Evolutionary conservation across 1,140 invertebrate genomes (phyloP).

Genomic region (Brevipalpus yothersi): DNA sequence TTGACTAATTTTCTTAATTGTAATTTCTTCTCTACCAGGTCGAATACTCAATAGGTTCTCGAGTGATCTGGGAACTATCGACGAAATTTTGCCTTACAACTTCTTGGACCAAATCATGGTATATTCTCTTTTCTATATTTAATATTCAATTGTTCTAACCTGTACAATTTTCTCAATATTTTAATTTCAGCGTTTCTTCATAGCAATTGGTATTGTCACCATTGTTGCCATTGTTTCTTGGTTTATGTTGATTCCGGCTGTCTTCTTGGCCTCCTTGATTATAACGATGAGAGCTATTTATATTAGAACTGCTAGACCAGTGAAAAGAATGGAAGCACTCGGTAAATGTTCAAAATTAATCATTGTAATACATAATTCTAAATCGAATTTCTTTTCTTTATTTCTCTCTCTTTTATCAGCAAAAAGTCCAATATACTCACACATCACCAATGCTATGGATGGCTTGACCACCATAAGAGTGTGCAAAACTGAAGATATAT

Average conservation of each 20-base stretch:
- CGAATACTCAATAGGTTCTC: conserved; percentile 13
- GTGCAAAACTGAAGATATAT: too few species aligned
- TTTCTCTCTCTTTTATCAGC: too few species aligned
- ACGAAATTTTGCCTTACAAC: conserved; percentile 34
- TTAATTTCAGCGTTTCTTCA: not conserved
- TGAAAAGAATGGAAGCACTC: not conserved
- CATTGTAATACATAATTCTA: too few species aligned
- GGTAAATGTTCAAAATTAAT: not conserved
- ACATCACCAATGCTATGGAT: too few species aligned
- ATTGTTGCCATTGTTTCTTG: not conserved
- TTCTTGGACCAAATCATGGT: conserved; percentile 41
- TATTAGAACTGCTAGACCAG: not conserved
- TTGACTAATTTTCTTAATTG: conserved; percentile 23
- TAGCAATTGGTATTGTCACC: not conserved
- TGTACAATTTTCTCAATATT: not conserved
- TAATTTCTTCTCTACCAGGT: conserved; percentile 11
- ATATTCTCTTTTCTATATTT: conserved; percentile 19
- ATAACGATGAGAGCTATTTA: not conserved
- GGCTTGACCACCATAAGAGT: too few species aligned
- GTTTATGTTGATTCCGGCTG: not conserved
- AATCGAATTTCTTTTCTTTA: too few species aligned
- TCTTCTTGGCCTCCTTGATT: not conserved
- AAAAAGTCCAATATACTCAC: too few species aligned
- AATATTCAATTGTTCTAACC: conserved; percentile 9
- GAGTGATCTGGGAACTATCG: conserved; percentile 11